A percentile compares a stretch with the other conserved stretches of the same genome.
These are phyloP conservation scores for Formica selysi DNA, from an alignment of 1,140 invertebrate species.

Conservation along the genomic window DNA sequence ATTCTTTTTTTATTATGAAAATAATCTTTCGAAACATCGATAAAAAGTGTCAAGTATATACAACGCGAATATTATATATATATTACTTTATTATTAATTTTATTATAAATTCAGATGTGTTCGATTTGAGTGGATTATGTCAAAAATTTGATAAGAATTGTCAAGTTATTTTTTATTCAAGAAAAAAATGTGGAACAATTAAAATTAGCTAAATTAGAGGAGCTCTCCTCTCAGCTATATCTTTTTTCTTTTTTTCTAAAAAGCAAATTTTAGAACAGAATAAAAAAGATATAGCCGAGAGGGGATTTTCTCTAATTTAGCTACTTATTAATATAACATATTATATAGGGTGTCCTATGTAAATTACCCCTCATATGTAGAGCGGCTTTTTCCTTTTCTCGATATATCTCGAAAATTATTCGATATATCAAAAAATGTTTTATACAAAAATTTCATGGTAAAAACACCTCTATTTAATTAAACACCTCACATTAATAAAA, in stretches of 20 bases:
- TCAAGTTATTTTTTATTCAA: neutral
- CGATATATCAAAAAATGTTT: too few relatives aligned
- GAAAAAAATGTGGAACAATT: too few relatives aligned
- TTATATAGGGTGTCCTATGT: too few relatives aligned
- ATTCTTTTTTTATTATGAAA: neutral
- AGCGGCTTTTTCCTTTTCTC: too few relatives aligned
- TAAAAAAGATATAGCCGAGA: too few relatives aligned
- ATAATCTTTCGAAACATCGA: neutral
- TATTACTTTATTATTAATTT: neutral
- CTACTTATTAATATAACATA: neutral
- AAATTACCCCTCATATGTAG: too few relatives aligned
- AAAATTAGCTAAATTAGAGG: constrained; percentile 16
- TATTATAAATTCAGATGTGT: neutral
- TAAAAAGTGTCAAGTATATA: neutral
- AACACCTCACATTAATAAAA: too few relatives aligned
- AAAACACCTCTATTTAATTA: too few relatives aligned
- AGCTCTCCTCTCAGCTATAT: neutral
- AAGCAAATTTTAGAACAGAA: too few relatives aligned
- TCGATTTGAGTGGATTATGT: neutral
- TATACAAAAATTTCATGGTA: too few relatives aligned
- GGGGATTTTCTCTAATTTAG: too few relatives aligned
- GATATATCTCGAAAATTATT: too few relatives aligned
- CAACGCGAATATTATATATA: neutral
- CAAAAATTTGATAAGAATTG: neutral
- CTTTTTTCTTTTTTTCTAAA: neutral